Evolutionary conservation across 2,888 invertebrate species (phyloP).

Genomic region (Empis stercorea): DNA sequence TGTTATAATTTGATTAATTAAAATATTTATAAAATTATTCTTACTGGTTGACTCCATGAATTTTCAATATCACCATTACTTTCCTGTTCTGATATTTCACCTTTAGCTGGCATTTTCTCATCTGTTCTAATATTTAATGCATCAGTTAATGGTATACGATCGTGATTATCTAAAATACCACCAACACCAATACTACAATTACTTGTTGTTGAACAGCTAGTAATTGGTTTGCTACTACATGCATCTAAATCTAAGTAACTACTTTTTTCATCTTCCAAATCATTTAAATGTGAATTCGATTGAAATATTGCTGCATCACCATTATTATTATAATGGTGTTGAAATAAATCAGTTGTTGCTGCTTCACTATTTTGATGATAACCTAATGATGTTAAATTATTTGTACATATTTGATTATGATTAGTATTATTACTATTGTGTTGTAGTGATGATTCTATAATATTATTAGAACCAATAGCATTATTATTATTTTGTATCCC

Average conservation of each 20-base stretch:
- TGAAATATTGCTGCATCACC: constrained; percentile 11
- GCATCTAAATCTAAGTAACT: constrained; percentile 34
- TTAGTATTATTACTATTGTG: no score
- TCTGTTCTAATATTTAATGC: constrained; percentile 67
- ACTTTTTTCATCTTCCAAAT: constrained; percentile 22
- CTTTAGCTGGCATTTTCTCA: constrained; percentile 76
- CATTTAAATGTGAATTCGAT: constrained; percentile 20
- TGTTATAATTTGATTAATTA: background rate
- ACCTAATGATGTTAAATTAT: background rate
- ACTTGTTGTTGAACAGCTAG: background rate
- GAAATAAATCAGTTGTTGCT: constrained; percentile 11
- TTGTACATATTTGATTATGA: background rate
- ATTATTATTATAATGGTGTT: constrained; percentile 13
- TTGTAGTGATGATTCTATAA: background rate
- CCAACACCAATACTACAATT: constrained; percentile 10
- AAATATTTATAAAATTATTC: constrained; percentile 15
- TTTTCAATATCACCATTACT: constrained; percentile 68
- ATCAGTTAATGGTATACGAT: constrained; percentile 27
- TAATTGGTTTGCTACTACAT: constrained; percentile 24
- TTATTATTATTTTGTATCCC: background rate
- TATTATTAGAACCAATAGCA: background rate
- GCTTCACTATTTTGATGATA: constrained; percentile 2
- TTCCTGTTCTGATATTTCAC: constrained; percentile 77
- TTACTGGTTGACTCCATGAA: constrained; percentile 56
- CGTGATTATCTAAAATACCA: constrained; percentile 13